Base-by-base conservation (phyloP, 2,797 vertebrate genomes). In the Benthosema pterotum region DNA sequence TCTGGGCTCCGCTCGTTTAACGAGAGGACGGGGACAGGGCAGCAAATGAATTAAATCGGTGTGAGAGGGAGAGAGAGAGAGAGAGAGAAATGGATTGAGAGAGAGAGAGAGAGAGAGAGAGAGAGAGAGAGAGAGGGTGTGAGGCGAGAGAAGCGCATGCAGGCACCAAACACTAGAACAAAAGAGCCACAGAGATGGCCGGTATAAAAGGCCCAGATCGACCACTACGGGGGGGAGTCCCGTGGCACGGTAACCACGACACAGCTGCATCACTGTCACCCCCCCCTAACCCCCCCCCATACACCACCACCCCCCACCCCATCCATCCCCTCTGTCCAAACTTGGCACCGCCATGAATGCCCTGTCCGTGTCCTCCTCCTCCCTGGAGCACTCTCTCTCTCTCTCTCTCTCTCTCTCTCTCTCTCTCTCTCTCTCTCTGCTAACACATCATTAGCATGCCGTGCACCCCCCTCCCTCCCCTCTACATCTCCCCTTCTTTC, bases 341-440 rank as follows among this genome's bases (percentile, higher is more conserved):
- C 87, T 90, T 90, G 88, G 87, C 87, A 82, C 32, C 48, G 54
- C 74, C 80, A 82, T 87, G 84, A 80, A 82, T 87, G 83, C 69
- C 74, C 83, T 85, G 73, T 69, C 69, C 74, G 82, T 85, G 73
- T 71, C 71, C 79, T 79, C 77, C 79, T 79, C 77, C 77, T 75
- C 76, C 68, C 74, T 43, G 64, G 75, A 78, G 14, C 65, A 47
- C 59, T 16, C 6, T 67, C 80, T 69, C 84, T 83, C 83, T 53
- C 67, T 82, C 32, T 8, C 50, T 12, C 28, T 28, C 1, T 28
- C 28, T 28, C 28, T 28, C 22, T 25, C n/a, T n/a, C n/a, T n/a
- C n/a, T n/a, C n/a, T n/a, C n/a, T n/a, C n/a, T n/a, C 28, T 32
- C 28, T 38, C 32, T 75, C 85, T 74, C 79, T 78, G 79, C 80